Percentiles rank a stretch among this genome's conserved stretches.
Evolutionary conservation across 2,113 vertebrate genomes (phyloP).

Genomic region (Indri indri): DNA sequence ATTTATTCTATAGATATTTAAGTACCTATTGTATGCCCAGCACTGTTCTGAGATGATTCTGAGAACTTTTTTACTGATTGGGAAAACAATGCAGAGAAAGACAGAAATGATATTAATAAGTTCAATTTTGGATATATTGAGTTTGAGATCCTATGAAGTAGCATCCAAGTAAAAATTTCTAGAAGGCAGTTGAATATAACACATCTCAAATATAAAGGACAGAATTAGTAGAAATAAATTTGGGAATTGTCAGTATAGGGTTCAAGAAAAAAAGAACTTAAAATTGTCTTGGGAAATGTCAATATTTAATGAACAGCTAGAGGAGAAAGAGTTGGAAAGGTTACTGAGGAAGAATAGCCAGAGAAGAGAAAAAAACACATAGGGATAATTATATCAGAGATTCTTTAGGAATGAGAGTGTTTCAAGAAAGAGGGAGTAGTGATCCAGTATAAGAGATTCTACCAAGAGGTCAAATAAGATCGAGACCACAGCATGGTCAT

Average conservation of each 20-base stretch:
- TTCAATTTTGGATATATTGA: background rate
- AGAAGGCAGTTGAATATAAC: background rate
- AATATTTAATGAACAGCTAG: background rate
- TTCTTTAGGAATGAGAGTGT: background rate
- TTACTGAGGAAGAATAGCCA: background rate
- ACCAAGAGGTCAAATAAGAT: background rate
- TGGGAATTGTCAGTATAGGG: background rate
- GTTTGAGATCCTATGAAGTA: background rate
- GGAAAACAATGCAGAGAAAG: background rate
- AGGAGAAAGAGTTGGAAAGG: background rate
- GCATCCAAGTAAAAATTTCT: background rate
- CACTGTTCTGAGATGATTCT: background rate
- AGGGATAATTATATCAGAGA: background rate
- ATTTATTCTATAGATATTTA: background rate
- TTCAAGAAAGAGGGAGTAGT: background rate
- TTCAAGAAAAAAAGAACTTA: background rate
- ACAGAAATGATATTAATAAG: background rate
- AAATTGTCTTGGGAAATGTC: background rate
- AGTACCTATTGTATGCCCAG: background rate
- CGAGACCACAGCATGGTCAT: background rate
- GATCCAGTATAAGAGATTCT: background rate
- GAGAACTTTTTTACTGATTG: background rate
- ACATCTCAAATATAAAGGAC: background rate
- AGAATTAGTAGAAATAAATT: constrained; percentile 22
- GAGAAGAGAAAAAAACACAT: background rate